phyloP scores from a whole-genome alignment of 2,888 invertebrate genomes.

The Lepidochrysops patricia region DNA sequence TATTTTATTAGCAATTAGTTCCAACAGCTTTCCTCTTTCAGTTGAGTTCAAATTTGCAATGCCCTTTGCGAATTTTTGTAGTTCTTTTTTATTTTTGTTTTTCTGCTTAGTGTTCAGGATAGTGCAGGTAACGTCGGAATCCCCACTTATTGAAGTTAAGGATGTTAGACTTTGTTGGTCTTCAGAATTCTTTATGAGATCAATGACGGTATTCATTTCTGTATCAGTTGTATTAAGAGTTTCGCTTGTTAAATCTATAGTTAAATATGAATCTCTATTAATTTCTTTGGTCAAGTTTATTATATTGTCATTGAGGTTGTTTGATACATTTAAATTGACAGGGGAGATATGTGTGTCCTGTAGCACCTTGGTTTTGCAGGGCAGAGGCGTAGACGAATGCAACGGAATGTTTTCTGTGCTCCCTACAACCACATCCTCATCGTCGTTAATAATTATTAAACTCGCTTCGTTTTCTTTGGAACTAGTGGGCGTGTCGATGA shows the following conservation, averaged over 20 bases:
- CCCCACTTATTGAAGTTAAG: slow-evolving; percentile 41
- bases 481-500: slow-evolving; percentile 14
- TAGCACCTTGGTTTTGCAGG: slow-evolving; percentile 15
- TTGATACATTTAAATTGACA: slow-evolving; percentile 18
- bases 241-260: slow-evolving; percentile 52
- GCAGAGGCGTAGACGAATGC: slow-evolving; percentile 46
- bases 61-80: slow-evolving; percentile 42
- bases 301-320: slow-evolving; percentile 31
- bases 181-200: slow-evolving; percentile 38
- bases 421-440: slow-evolving; percentile 28
- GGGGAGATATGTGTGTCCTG: slow-evolving; percentile 12
- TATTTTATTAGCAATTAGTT: slow-evolving; percentile 48
- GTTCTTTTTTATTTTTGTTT: slow-evolving; percentile 26
- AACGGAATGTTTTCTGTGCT: slow-evolving; percentile 26
- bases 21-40: slow-evolving; percentile 46
- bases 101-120: slow-evolving; percentile 31
- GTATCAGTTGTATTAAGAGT: slow-evolving; percentile 21
- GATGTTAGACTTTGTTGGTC: slow-evolving; percentile 37
- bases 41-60: slow-evolving; percentile 41
- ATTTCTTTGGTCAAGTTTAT: slow-evolving; percentile 42
- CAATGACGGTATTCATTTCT: slow-evolving; percentile 34
- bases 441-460: slow-evolving; percentile 34
- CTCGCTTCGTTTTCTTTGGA: slow-evolving; percentile 14
- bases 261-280: slow-evolving; percentile 45
- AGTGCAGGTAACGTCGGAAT: slow-evolving; percentile 46